phyloP scores from a whole-genome alignment of 2,113 vertebrate genomes.

The Eolophus roseicapilla region DNA sequence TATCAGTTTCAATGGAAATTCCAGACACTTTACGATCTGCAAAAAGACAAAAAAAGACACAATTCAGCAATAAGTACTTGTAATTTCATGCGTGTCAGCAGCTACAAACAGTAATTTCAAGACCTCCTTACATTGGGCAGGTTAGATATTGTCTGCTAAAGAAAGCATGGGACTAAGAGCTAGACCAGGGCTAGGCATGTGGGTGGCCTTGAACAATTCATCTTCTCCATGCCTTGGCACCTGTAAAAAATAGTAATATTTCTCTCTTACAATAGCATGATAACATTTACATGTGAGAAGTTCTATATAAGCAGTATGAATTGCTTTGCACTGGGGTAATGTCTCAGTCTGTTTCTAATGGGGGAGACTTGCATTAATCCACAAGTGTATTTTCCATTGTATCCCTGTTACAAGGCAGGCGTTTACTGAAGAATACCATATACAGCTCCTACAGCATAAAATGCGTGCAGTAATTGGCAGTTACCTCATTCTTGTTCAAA shows the following conservation, averaged over 20 bases:
- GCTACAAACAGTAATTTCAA: background rate
- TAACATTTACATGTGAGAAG: background rate
- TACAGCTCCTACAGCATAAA: background rate
- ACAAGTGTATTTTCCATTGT: background rate
- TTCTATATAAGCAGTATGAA: background rate
- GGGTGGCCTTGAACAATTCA: background rate
- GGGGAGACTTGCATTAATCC: background rate
- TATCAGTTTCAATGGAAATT: conserved; percentile 66
- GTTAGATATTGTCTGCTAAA: background rate
- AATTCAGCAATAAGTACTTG: background rate
- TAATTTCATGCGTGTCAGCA: background rate
- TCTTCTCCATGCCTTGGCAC: background rate
- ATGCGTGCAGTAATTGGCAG: background rate
- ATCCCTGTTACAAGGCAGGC: background rate
- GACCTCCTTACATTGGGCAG: background rate
- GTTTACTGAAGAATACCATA: background rate
- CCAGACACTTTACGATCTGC: conserved; percentile 71
- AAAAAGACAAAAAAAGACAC: conserved; percentile 37
- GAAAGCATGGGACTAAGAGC: background rate
- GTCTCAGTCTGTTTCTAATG: background rate
- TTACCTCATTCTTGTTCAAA: background rate
- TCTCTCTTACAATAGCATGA: background rate
- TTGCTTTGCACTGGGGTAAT: background rate
- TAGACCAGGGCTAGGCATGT: background rate
- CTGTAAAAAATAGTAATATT: background rate